Percentiles rank a stretch among this genome's conserved stretches.
These are phyloP conservation scores for Catalaphyllia jardinei DNA, from an alignment of 64 coral and sea anemone genomes.

Conservation along the genomic window DNA sequence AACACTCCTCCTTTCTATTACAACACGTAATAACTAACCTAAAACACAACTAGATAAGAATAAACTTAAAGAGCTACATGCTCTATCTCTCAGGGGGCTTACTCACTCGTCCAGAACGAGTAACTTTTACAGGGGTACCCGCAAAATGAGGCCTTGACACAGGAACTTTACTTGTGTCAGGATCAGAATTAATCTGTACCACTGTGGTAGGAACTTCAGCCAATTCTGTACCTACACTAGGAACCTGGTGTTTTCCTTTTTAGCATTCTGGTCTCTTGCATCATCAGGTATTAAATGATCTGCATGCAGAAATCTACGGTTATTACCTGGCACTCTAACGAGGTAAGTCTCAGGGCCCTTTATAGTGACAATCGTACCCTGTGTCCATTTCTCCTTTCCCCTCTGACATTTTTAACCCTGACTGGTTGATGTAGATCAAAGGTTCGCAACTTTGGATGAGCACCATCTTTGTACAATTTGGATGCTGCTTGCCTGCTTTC, in stretches of 20 bases:
- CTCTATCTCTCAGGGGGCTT: slow-evolving; percentile 22
- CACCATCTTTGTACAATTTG: slow-evolving; percentile 50
- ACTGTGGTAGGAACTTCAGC: background rate
- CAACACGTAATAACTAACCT: background rate
- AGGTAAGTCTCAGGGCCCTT: slow-evolving; percentile 43
- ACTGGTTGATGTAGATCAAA: slow-evolving; percentile 53
- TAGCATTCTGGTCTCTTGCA: background rate
- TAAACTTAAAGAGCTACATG: background rate
- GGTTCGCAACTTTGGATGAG: slow-evolving; percentile 25
- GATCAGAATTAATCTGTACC: background rate
- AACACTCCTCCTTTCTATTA: background rate
- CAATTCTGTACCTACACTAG: background rate
- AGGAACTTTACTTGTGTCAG: background rate
- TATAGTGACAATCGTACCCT: slow-evolving; percentile 34
- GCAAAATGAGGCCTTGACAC: background rate
- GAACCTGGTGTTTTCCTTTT: background rate
- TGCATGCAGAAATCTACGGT: background rate
- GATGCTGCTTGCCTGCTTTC: slow-evolving; percentile 37
- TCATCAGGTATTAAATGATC: slow-evolving; percentile 22
- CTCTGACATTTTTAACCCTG: slow-evolving; percentile 11
- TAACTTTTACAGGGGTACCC: slow-evolving; percentile 6
- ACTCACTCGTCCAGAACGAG: slow-evolving; percentile 12
- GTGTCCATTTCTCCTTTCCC: slow-evolving; percentile 62
- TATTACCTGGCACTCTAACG: slow-evolving; percentile 49
- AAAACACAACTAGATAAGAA: background rate